These are phyloP conservation scores for Eledona agricola DNA, from an alignment of 2,888 invertebrate species.

Conservation along the genomic window DNA sequence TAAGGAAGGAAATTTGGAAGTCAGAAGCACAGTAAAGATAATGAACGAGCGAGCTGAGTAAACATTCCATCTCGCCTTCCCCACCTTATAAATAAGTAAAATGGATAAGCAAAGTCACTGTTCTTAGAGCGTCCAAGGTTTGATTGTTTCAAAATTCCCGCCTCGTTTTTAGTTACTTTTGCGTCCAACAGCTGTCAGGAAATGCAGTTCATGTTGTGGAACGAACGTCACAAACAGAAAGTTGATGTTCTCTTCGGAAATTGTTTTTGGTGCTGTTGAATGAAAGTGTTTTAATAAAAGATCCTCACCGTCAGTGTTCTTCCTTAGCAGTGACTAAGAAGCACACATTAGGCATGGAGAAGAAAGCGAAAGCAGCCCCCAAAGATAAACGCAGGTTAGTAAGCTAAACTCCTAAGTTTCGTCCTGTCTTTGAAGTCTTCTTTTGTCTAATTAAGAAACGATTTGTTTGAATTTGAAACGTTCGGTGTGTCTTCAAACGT, in stretches of 20 bases:
- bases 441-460: no score
- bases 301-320: constrained; percentile 48
- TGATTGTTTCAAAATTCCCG: constrained; percentile 33
- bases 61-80: constrained; percentile 2
- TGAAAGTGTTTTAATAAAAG: constrained; percentile 42
- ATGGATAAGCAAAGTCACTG: constrained; percentile 6
- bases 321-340: constrained; percentile 63
- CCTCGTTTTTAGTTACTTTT: constrained; percentile 27
- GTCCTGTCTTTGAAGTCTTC: no score
- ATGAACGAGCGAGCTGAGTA: neutral
- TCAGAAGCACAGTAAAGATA: neutral
- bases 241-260: constrained; percentile 49
- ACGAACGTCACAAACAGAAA: constrained; percentile 49
- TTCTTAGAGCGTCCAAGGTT: constrained; percentile 20
- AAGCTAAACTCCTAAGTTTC: no score
- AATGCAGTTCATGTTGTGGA: constrained; percentile 42
- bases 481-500: no score
- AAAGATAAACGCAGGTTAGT: constrained; percentile 78
- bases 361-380: constrained; percentile 57
- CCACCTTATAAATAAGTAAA: constrained; percentile 26
- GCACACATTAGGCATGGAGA: constrained; percentile 56
- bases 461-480: no score
- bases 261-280: constrained; percentile 47
- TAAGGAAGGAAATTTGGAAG: no score
- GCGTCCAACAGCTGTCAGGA: constrained; percentile 40